A percentile compares a stretch with the other conserved stretches of the same genome.
phyloP scores from a whole-genome alignment of 1,140 invertebrate species.

The Papilio dardanus region DNA sequence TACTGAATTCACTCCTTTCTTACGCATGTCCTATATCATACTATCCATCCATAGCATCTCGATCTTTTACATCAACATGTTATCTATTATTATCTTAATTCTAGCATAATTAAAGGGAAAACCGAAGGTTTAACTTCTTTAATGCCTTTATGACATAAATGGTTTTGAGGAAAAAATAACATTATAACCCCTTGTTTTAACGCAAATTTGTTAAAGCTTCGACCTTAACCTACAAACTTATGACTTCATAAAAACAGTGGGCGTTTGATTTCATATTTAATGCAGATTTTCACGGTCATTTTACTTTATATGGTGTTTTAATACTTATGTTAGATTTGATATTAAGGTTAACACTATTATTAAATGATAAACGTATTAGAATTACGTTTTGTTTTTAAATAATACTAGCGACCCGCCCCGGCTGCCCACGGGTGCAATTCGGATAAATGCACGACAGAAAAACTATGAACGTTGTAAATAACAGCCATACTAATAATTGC shows the following conservation, averaged over 20 bases:
- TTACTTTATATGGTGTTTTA: not conserved
- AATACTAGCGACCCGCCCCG: too few species aligned
- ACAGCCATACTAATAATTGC: too few species aligned
- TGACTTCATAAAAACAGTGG: not conserved
- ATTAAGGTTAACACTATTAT: not conserved
- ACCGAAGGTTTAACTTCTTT: not conserved
- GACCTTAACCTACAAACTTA: conserved; percentile 2
- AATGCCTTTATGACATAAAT: not conserved
- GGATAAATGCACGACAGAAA: too few species aligned
- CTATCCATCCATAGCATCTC: not conserved
- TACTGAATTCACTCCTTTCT: too few species aligned
- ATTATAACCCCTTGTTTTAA: not conserved
- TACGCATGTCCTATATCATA: too few species aligned
- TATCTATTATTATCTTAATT: too few species aligned
- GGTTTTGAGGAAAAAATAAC: not conserved
- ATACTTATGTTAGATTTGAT: not conserved
- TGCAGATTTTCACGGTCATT: not conserved
- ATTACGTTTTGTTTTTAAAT: too few species aligned
- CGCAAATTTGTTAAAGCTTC: not conserved
- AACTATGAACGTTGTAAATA: too few species aligned
- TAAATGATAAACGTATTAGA: not conserved
- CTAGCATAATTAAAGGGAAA: not conserved
- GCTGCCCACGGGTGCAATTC: too few species aligned
- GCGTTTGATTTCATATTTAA: not conserved
- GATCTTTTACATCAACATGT: too few species aligned